Evolutionary conservation across 2,113 vertebrate genomes (phyloP).

Genomic region (Tachysurus vachellii): DNA sequence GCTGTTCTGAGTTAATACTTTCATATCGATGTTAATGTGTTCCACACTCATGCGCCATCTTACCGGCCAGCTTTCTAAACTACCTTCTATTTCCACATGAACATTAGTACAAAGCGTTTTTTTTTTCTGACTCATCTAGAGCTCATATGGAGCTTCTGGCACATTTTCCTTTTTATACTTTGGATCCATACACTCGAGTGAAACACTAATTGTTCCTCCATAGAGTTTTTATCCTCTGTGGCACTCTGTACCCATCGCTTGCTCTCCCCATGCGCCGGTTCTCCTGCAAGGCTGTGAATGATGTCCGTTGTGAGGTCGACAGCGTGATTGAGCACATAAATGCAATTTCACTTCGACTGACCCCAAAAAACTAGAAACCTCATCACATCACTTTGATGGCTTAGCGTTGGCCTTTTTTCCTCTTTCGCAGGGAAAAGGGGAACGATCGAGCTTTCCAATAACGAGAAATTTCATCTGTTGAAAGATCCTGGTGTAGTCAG

Average conservation of each 20-base stretch:
- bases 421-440: background rate
- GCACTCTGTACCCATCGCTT: background rate
- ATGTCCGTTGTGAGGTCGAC: conserved; percentile 39
- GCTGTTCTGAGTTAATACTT: background rate
- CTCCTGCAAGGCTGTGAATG: conserved; percentile 37
- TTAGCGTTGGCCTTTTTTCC: background rate
- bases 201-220: conserved; percentile 2
- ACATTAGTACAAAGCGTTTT: background rate
- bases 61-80: background rate
- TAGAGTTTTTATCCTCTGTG: conserved; percentile 2
- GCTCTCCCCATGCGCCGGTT: conserved; percentile 30
- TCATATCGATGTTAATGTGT: background rate
- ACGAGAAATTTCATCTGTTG: background rate
- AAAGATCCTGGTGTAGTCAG: background rate
- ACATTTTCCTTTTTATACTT: background rate
- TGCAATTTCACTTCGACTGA: conserved; percentile 49
- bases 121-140: background rate
- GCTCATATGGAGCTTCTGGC: background rate
- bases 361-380: background rate
- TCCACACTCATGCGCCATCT: background rate
- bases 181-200: background rate
- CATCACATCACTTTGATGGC: background rate
- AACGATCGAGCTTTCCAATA: conserved; percentile 49
- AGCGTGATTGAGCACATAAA: conserved; percentile 45
- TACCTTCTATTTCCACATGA: background rate